Base-by-base conservation (phyloP, 64 coral and sea anemone species). In the Astreopora myriophthalma region DNA sequence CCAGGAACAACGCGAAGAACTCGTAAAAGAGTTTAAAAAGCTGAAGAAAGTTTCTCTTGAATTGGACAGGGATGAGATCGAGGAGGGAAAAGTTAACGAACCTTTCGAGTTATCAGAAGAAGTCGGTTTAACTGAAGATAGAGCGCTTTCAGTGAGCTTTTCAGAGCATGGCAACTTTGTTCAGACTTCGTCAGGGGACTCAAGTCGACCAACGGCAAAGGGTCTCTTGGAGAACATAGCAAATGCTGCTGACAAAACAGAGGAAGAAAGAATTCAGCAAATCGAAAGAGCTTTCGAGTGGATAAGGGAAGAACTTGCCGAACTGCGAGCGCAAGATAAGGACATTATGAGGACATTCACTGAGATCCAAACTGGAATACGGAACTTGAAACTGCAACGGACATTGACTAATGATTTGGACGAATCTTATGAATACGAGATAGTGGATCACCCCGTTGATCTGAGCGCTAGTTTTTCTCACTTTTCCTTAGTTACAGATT, bases 261-360 rank as follows among this genome's bases (percentile, higher is more conserved):
- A 87, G 5, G 32, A 71, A 93, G 84, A 93, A 27, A 26, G 91
- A 26, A 66, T 93, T 30, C 64, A 88, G 16, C 19, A 73, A 52
- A 80, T 93, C 19, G 91, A 93, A 66, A 39, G 29, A 24, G 91
- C 91, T 36, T 93, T 93, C 48, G 74, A 93, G 33, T 93, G 91
- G 91, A 88, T 93, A 24, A 85, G 91, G 13, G 78, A 93, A 88
- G 91, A 93, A 80, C 70, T 93, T 6, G 74, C 73, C 8, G 91
- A 93, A 26, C 65, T 93, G 20, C 70, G 91, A 28, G 91, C 91
- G 13, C 91, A 93, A 88, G 91, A 93, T 72, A 93, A 93, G 48
- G 91, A 93, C 26, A 93, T 93, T 10, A 93, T 93, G 91, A 33
- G 91, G 28, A 80, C 86, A 86, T 93, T 93, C 80, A 60, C 83